phyloP scores from a whole-genome alignment of 2,113 vertebrate species.

The Vanacampus margaritifer region DNA sequence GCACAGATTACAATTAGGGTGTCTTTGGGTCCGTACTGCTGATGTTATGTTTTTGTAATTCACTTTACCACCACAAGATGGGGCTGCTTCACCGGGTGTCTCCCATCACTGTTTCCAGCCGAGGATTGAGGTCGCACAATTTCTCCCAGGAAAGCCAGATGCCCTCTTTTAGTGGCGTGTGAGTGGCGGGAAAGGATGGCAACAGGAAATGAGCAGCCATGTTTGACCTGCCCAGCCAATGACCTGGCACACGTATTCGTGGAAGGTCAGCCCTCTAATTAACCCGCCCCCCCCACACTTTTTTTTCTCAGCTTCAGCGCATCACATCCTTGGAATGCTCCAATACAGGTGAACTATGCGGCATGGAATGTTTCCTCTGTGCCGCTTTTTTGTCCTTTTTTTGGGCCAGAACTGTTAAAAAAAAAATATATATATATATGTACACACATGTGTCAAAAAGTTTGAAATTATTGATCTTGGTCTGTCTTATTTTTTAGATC shows the following conservation, averaged over 20 bases:
- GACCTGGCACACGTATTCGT: background rate
- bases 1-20: too few species aligned
- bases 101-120: background rate
- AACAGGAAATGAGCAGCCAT: background rate
- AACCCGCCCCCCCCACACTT: background rate
- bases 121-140: too few species aligned
- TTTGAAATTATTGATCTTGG: too few species aligned
- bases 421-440: too few species aligned
- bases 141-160: background rate
- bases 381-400: background rate
- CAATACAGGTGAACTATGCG: conserved; percentile 18
- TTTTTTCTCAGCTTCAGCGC: background rate
- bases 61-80: conserved; percentile 33
- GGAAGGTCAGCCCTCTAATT: background rate
- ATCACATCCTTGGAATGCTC: background rate
- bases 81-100: background rate
- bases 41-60: conserved; percentile 16
- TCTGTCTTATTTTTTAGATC: background rate
- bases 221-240: background rate
- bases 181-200: background rate
- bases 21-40: background rate
- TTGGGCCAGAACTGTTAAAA: background rate
- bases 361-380: background rate
- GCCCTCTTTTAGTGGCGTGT: background rate
- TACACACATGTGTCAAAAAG: background rate